Conservation (phyloP, 2,888 invertebrate genomes). For the Phyllotreta striolata region DNA sequence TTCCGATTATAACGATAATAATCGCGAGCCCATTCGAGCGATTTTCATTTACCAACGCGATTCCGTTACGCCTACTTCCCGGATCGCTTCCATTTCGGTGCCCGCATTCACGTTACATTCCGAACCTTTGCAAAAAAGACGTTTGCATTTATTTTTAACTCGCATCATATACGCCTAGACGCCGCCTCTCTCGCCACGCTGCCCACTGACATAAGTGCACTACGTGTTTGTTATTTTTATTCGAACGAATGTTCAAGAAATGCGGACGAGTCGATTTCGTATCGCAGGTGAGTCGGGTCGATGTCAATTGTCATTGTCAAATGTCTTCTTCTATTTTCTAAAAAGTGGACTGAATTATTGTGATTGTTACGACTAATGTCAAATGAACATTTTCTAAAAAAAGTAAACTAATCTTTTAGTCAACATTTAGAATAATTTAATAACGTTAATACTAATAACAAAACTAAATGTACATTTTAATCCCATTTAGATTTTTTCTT, state of each 20-base stretch:
- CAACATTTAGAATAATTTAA: no score
- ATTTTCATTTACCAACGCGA: conserved; percentile 12
- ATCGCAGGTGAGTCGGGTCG: no score
- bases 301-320: neutral
- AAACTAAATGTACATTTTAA: conserved; percentile 45
- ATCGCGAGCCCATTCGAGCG: conserved; percentile 7
- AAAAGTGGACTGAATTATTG: no score
- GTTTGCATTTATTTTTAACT: neutral
- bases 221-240: conserved; percentile 15
- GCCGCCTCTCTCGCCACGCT: conserved; percentile 7
- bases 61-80: conserved; percentile 15
- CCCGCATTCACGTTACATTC: conserved; percentile 21
- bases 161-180: neutral
- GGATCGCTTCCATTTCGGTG: conserved; percentile 9
- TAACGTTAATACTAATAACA: no score
- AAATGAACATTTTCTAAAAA: no score
- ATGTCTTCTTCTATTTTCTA: no score
- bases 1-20: conserved; percentile 10
- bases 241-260: no score
- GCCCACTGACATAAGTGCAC: conserved; percentile 11
- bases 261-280: no score
- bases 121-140: conserved; percentile 13
- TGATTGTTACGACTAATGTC: no score
- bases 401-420: neutral
- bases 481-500: conserved; percentile 85